These are phyloP conservation scores for Gymnothorax javanicus DNA, from an alignment of 2,797 vertebrate genomes.

Conservation along the genomic window DNA sequence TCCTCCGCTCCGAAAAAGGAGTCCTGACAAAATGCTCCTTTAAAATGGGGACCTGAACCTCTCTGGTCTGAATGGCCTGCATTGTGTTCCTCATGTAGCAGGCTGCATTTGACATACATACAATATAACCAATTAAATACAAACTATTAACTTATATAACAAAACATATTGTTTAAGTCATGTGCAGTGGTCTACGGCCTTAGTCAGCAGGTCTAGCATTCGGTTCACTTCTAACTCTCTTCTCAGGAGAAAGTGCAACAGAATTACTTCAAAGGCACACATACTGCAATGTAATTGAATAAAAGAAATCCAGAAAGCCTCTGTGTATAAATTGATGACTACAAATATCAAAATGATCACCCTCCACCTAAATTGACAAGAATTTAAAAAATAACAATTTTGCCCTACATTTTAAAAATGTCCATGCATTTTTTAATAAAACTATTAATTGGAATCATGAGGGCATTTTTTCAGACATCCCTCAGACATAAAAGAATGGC, in stretches of 20 bases:
- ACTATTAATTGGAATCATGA: neutral
- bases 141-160: neutral
- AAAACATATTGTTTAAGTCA: neutral
- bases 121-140: slow-evolving; percentile 22
- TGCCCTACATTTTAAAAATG: no score
- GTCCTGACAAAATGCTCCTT: slow-evolving; percentile 51
- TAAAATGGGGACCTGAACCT: slow-evolving; percentile 50
- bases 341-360: neutral
- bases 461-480: neutral
- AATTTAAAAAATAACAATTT: no score
- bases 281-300: neutral
- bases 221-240: neutral
- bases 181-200: no score
- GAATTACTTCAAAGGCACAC: neutral
- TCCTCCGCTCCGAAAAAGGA: slow-evolving; percentile 43
- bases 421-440: neutral
- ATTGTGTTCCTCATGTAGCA: slow-evolving; percentile 35
- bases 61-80: slow-evolving; percentile 57
- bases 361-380: neutral
- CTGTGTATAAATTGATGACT: no score
- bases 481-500: neutral
- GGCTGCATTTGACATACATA: slow-evolving; percentile 9
- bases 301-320: neutral
- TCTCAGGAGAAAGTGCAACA: neutral
- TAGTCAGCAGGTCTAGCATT: neutral